Evolutionary conservation across 1,140 invertebrate species (phyloP).

Genomic region (Coenobita brevimanus): DNA sequence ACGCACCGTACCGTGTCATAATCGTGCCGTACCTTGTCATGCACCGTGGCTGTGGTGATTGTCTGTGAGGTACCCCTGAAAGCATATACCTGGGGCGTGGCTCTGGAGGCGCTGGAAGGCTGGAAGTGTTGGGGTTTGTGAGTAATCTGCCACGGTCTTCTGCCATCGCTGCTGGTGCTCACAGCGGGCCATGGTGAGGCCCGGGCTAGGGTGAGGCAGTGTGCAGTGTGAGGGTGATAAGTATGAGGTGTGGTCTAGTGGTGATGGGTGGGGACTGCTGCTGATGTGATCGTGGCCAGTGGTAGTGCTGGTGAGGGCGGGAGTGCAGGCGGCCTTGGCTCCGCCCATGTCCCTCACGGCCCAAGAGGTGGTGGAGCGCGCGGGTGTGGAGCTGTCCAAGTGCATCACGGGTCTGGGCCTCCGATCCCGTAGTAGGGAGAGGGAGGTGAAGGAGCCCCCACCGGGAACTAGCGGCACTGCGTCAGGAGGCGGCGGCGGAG

Average conservation of each 20-base stretch:
- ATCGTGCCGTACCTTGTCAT: background rate
- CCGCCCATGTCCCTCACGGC: constrained; percentile 68
- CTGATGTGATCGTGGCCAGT: background rate
- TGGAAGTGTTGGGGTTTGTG: constrained; percentile 5
- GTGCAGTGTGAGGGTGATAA: background rate
- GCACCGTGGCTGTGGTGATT: background rate
- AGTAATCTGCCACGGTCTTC: background rate
- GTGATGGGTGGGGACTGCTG: background rate
- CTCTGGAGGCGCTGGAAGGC: constrained; percentile 29
- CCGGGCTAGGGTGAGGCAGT: background rate
- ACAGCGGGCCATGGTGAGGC: background rate
- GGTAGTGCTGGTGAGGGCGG: constrained; percentile 31
- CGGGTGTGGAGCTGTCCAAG: constrained; percentile 88
- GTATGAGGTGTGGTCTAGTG: background rate
- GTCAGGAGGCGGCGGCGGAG: constrained; percentile 86
- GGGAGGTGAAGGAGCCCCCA: constrained; percentile 74
- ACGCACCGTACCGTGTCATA: no score
- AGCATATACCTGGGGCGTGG: background rate
- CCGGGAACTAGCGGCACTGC: constrained; percentile 75
- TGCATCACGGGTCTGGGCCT: constrained; percentile 84
- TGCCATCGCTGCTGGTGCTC: background rate
- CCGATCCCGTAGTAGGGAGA: constrained; percentile 55
- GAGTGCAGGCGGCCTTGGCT: constrained; percentile 20
- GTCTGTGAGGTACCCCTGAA: background rate
- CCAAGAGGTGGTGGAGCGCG: constrained; percentile 87